phyloP scores from a whole-genome alignment of 2,888 invertebrate species.

The Carcina quercana region DNA sequence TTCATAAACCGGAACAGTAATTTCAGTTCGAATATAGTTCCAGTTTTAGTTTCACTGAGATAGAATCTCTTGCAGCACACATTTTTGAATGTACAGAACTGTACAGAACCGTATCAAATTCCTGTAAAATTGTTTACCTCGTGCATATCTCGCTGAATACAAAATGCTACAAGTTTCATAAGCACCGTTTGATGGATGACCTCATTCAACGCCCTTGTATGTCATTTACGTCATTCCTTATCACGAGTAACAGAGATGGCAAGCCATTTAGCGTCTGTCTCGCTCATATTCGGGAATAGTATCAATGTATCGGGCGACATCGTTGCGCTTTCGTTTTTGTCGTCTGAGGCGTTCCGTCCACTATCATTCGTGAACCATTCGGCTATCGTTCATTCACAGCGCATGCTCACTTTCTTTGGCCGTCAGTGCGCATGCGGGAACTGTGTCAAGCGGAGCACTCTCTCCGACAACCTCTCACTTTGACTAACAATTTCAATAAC shows the following conservation, averaged over 20 bases:
- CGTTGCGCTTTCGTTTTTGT: conserved; percentile 8
- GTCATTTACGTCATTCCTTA: conserved; percentile 9
- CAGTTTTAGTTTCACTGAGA: too few species aligned
- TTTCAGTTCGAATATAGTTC: too few species aligned
- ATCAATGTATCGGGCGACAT: conserved; percentile 15
- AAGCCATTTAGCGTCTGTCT: conserved; percentile 18
- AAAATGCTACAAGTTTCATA: too few species aligned
- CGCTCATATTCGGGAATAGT: conserved; percentile 14
- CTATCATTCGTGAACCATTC: conserved; percentile 7
- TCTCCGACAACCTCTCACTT: conserved; percentile 41
- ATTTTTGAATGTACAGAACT: too few species aligned
- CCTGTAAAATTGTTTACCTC: too few species aligned
- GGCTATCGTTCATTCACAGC: conserved; percentile 27
- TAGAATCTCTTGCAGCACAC: too few species aligned
- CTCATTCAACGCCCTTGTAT: background rate
- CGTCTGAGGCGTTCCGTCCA: conserved; percentile 21
- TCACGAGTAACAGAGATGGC: conserved; percentile 20
- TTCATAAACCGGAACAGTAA: too few species aligned
- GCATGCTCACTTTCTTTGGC: conserved; percentile 60
- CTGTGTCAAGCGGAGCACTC: conserved; percentile 46
- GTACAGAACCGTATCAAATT: too few species aligned
- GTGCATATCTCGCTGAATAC: too few species aligned
- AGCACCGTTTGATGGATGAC: too few species aligned
- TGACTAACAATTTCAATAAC: conserved; percentile 5
- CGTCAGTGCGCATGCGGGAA: conserved; percentile 61